Evolutionary conservation across 2,888 invertebrate genomes (phyloP), one percentile per base, ranked within the genome.

Genomic region (Leptopilina drosophilae): DNA sequence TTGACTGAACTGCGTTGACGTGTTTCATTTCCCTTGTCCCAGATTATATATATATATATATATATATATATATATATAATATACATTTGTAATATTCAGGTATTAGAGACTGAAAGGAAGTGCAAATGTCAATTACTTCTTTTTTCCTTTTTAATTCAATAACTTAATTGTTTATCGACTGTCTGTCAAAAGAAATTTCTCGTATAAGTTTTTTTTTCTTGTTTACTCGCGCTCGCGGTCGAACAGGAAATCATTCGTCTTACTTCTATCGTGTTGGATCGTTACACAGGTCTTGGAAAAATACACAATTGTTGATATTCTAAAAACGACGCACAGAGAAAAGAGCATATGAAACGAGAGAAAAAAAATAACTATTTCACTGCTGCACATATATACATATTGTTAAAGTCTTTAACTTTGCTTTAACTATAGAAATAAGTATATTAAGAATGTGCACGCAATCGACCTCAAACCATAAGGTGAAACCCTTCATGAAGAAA

Each of bases 151-250:
- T 46, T 46, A 9, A 9, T 46, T 53, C 53, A 53, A 53, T 8
- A 33, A 12, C 33, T 49, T 53, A 49, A 69, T 69, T 53, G 26
- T 69, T 69, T 69, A 69, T 53, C 69, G 69, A 69, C 49, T 69
- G 49, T 53, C 26, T 53, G 33, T 42, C 66, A 66, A 66, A 33
- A 53, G 69, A 33, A 49, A 69, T 69, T 69, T 53, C 26, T 49
- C 69, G 33, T 33, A 20, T 20, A 8, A 53, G 12, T 46, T 42
- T 26, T 7, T 69, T 42, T 26, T 7, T 69, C 14, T 14, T 20
- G 0, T 6, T 49, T 8, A 26, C 33, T n/a, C 9, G 9, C 7
- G 20, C 20, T 20, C 7, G 1, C 46, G 9, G 3, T 33, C 46
- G 46, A 46, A 14, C 33, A 56, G 56, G 26, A 56, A 73, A 49